A percentile compares a stretch with the other conserved stretches of the same genome.
These are phyloP conservation scores for Eristalinus aeneus DNA, from an alignment of 2,888 invertebrate genomes.

Conservation along the genomic window DNA sequence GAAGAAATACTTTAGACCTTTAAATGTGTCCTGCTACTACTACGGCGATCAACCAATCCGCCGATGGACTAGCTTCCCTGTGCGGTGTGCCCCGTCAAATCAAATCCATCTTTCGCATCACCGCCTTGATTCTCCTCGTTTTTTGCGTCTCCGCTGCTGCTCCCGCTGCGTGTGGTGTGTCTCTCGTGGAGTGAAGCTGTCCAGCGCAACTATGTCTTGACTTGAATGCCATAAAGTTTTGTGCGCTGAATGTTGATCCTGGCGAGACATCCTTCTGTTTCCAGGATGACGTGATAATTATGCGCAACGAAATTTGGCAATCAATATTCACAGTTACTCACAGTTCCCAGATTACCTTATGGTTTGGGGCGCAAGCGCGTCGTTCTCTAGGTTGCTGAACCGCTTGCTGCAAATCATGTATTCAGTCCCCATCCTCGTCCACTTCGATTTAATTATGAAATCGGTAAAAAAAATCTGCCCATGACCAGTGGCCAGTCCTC, in stretches of 20 bases:
- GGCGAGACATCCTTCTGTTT: neutral
- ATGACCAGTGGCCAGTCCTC: slow-evolving; percentile 52
- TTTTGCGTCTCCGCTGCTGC: neutral
- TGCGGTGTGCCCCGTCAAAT: slow-evolving; percentile 36
- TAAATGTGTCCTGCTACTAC: slow-evolving; percentile 21
- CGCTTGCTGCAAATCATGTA: slow-evolving; percentile 35
- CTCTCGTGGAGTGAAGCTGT: neutral
- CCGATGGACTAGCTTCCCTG: neutral
- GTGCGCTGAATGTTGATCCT: slow-evolving; percentile 6
- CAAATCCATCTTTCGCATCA: slow-evolving; percentile 32
- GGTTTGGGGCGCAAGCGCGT: neutral
- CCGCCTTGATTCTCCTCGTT: neutral
- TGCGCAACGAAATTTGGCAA: neutral
- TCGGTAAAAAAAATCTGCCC: slow-evolving; percentile 40
- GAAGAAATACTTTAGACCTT: slow-evolving; percentile 36
- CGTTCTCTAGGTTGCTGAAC: slow-evolving; percentile 54
- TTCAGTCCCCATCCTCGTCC: slow-evolving; percentile 38
- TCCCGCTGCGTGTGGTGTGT: neutral
- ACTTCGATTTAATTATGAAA: slow-evolving; percentile 63
- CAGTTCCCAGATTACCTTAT: neutral
- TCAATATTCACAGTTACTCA: neutral
- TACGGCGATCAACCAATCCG: neutral
- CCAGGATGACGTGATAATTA: neutral
- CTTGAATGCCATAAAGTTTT: slow-evolving; percentile 23
- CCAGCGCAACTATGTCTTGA: slow-evolving; percentile 23